Conservation (phyloP, 2,888 invertebrate genomes). For the Venustoraphidia nigricollis region DNA sequence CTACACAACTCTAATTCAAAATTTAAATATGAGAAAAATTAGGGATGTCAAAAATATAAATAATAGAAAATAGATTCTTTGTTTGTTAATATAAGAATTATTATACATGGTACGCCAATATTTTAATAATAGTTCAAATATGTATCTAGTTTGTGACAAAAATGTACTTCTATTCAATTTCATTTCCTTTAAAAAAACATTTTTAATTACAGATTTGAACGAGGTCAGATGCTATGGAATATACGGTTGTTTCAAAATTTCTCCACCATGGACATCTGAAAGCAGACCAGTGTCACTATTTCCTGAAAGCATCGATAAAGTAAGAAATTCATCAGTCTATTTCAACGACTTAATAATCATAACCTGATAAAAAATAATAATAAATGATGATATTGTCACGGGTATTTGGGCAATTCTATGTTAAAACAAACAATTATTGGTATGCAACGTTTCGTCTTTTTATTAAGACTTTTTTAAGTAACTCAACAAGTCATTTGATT, state of each 20-base stretch:
- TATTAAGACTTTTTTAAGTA: too few species aligned
- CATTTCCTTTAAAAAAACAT: background rate
- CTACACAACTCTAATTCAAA: too few species aligned
- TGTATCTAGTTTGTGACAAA: background rate
- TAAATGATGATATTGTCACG: too few species aligned
- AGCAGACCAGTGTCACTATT: conserved; percentile 65
- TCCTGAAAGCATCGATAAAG: conserved; percentile 52
- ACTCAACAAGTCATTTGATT: too few species aligned
- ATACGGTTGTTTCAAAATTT: conserved; percentile 68
- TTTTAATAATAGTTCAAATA: background rate
- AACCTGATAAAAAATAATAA: background rate
- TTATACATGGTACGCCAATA: background rate
- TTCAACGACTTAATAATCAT: background rate
- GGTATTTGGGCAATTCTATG: too few species aligned
- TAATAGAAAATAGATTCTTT: too few species aligned
- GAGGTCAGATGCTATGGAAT: conserved; percentile 52
- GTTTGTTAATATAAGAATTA: background rate
- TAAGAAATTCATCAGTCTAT: conserved; percentile 14
- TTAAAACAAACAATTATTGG: too few species aligned
- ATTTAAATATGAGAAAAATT: background rate
- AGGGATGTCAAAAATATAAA: too few species aligned
- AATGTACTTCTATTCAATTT: background rate
- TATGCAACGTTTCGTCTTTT: too few species aligned
- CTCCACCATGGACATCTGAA: conserved; percentile 62
- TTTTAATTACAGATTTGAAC: conserved; percentile 19